Evolutionary conservation across 30 jellyfish, hydroid and myxozoan species (phyloP), one percentile per base, ranked within the genome.

Genomic region (Aurelia coerulea): DNA sequence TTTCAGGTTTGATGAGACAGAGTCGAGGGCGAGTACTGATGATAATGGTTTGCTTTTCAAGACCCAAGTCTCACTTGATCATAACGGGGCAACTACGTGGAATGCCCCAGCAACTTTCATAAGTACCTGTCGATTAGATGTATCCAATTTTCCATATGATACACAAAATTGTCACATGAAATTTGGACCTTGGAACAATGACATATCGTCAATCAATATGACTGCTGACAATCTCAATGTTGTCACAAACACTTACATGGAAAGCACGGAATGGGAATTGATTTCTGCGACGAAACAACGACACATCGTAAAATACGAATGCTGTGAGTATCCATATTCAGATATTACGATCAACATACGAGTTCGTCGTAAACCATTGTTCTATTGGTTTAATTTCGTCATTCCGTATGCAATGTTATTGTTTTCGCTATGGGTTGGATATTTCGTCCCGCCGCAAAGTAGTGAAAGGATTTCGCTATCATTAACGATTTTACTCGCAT

Each of bases 161-260:
- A 54, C 73, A 15, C 95, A 86, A 54, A 35, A 41, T n/a, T 86
- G 95, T 37, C 13, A 49, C 1, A 65, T 75, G 80, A 75, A 76
- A 69, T 86, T 86, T 67, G 95, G 95, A 31, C 90, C 95, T 4
- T 86, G 95, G 95, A 86, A 76, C 58, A 65, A 80, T 46, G 95
- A 86, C 32, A 68, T 64, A 5, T 19, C 89, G 62, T 7, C 41
- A 49, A 52, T 86, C 2, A 69, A 86, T 64, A 65, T 86, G 85
- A 75, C 79, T 0, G 80, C 90, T 9, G 90, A 75, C 78, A 37
- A 16, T 3, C 18, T 31, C 41, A 78, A 80, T 2, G 15, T 86
- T 7, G 68, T 85, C 5, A 86, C 95, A n/a, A 69, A 37, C 51
- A 56, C 67, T 5, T 86, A 74, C 85, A 31, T 86, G 35, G 89